These are phyloP conservation scores for Sesamia inferens DNA, from an alignment of 2,888 invertebrate genomes.

Conservation along the genomic window DNA sequence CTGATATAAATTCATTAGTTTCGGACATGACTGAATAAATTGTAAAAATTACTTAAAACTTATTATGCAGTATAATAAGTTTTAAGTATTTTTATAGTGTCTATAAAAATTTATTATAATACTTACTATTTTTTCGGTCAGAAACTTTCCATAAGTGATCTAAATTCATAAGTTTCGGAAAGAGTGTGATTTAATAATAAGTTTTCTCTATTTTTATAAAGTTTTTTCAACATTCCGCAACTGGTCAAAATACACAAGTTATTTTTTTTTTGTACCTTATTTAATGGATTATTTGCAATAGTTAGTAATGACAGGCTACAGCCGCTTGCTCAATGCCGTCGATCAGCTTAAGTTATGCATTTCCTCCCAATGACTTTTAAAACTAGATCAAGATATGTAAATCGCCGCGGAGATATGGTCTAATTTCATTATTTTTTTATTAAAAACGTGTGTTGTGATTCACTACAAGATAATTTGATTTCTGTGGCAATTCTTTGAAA, in stretches of 20 bases:
- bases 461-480: constrained; percentile 16
- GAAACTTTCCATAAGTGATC: too few species aligned
- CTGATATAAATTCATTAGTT: too few species aligned
- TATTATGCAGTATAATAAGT: too few species aligned
- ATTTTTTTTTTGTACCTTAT: background rate
- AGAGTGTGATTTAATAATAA: too few species aligned
- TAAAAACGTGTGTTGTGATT: constrained; percentile 22
- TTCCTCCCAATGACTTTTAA: constrained; percentile 57
- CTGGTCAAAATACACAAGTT: background rate
- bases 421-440: constrained; percentile 40
- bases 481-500: constrained; percentile 11
- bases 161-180: too few species aligned
- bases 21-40: too few species aligned
- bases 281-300: constrained; percentile 37
- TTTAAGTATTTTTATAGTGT: too few species aligned
- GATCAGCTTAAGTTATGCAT: constrained; percentile 45
- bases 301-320: constrained; percentile 30
- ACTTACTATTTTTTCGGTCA: too few species aligned
- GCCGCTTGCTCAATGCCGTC: constrained; percentile 43
- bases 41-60: too few species aligned
- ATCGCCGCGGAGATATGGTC: constrained; percentile 28
- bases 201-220: too few species aligned
- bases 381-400: constrained; percentile 51
- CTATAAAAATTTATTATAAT: too few species aligned
- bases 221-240: constrained; percentile 2